phyloP scores from a whole-genome alignment of 2,888 invertebrate species.

The Julus scanicus region DNA sequence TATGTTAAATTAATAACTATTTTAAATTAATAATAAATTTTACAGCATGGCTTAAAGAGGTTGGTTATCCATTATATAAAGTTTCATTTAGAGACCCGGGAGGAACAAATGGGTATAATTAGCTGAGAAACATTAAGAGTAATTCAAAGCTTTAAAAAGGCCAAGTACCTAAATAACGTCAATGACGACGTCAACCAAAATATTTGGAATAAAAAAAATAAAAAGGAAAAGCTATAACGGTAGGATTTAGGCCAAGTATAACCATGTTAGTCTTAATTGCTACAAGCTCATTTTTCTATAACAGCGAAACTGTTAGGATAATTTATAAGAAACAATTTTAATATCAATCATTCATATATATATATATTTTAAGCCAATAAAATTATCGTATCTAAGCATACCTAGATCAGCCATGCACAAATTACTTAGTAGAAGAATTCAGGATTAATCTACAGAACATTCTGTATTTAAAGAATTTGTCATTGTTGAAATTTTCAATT shows the following conservation, averaged over 20 bases:
- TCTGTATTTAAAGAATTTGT: too few relatives aligned
- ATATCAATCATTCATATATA: too few relatives aligned
- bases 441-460: too few relatives aligned
- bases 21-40: neutral
- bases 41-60: neutral
- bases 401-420: neutral
- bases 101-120: neutral
- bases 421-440: too few relatives aligned
- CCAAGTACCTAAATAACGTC: neutral
- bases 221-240: neutral
- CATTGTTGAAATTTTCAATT: too few relatives aligned
- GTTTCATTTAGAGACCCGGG: neutral
- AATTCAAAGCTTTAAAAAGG: neutral
- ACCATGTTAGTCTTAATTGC: neutral
- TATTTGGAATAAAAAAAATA: constrained; percentile 2
- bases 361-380: neutral
- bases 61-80: neutral
- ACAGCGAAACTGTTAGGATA: neutral
- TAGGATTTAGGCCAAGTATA: neutral
- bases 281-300: neutral
- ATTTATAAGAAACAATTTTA: neutral
- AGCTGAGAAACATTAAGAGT: neutral
- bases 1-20: neutral
- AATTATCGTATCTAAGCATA: neutral
- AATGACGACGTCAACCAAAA: neutral